phyloP scores from a whole-genome alignment of 1,140 invertebrate genomes.

The Camponotus floridanus region DNA sequence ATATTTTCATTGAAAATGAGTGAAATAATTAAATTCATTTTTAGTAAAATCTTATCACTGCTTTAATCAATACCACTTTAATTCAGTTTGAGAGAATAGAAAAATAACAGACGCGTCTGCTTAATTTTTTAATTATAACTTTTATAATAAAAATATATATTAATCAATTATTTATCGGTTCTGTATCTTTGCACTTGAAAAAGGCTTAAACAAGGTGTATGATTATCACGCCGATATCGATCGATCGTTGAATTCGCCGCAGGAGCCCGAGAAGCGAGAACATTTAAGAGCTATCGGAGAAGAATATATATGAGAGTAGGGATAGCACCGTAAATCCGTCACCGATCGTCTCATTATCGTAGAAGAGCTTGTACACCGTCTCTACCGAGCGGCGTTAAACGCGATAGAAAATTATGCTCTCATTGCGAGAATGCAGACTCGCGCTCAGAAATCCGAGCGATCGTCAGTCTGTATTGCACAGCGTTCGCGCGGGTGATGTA shows the following conservation, averaged over 20 bases:
- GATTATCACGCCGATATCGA: constrained; percentile 2
- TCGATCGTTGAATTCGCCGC: constrained; percentile 3
- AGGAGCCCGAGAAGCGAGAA: constrained; percentile 42
- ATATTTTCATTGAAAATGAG: too few relatives aligned
- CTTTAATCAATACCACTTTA: too few relatives aligned
- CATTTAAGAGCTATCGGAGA: constrained; percentile 1
- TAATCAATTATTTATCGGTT: constrained; percentile 6
- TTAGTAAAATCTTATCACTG: too few relatives aligned
- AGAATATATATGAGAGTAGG: constrained; percentile 33
- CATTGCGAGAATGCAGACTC: constrained; percentile 50
- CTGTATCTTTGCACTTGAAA: not conserved
- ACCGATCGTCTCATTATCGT: constrained; percentile 78
- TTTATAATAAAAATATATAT: not conserved
- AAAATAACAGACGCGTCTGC: not conserved
- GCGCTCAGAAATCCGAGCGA: constrained; percentile 75
- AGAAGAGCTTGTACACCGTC: not conserved
- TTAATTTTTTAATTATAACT: not conserved
- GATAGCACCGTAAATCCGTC: constrained; percentile 80
- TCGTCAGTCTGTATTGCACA: constrained; percentile 77
- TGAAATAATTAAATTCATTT: too few relatives aligned
- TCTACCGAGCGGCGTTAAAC: constrained; percentile 42
- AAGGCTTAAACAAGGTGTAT: not conserved
- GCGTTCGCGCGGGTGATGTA: constrained; percentile 80
- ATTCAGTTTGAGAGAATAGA: too few relatives aligned
- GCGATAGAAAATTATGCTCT: constrained; percentile 76